Conservation (phyloP, 2,888 invertebrate species). For the Drosophila kuntzei region DNA sequence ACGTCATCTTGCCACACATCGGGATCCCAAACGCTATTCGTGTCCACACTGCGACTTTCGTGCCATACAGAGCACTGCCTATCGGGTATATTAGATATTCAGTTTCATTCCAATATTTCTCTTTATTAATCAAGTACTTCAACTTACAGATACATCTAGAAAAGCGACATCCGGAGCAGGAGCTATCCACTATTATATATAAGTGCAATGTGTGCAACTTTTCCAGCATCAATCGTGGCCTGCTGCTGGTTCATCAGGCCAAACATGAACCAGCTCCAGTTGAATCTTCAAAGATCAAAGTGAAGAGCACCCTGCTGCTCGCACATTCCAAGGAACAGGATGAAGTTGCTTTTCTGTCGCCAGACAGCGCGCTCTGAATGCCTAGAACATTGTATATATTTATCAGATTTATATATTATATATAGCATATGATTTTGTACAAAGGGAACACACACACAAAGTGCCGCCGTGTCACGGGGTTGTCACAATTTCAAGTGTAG, state of each 20-base stretch:
- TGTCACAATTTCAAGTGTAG: conserved; percentile 31
- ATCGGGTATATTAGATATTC: conserved; percentile 86
- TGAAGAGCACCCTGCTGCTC: conserved; percentile 80
- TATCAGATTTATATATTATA: conserved; percentile 3
- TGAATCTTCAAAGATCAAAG: conserved; percentile 81
- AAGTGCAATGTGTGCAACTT: conserved; percentile 83
- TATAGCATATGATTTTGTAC: conserved; percentile 25
- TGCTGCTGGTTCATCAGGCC: conserved; percentile 82
- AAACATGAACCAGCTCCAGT: conserved; percentile 73
- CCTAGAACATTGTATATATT: conserved; percentile 19
- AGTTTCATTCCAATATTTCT: not conserved
- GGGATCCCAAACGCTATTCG: conserved; percentile 91
- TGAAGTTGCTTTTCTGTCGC: not conserved
- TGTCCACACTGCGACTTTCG: conserved; percentile 92
- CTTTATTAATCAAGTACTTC: not conserved
- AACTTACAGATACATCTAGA: conserved; percentile 88
- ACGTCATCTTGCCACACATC: conserved; percentile 91
- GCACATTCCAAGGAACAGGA: conserved; percentile 60
- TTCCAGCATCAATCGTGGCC: conserved; percentile 83
- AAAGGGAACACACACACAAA: conserved; percentile 43
- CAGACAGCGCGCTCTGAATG: conserved; percentile 13
- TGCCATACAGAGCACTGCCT: conserved; percentile 92
- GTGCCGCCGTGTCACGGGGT: conserved; percentile 27
- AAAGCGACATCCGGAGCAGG: conserved; percentile 91
- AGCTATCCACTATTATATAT: conserved; percentile 87